phyloP scores from a whole-genome alignment of 92 coral and sea anemone species.

The Pocillopora meandrina region DNA sequence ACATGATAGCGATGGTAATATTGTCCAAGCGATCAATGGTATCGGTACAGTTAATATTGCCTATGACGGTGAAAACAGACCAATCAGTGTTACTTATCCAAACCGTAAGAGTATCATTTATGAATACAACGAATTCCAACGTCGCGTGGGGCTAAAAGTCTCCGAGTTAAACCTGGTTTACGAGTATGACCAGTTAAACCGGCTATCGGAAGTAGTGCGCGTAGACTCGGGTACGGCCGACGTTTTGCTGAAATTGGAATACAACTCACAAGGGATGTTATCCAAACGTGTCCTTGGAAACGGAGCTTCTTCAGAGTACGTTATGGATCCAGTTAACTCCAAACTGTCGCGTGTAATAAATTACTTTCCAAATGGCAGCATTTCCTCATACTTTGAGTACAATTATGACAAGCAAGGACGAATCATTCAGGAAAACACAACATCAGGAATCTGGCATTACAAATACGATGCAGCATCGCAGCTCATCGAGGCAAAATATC shows the following conservation, averaged over 20 bases:
- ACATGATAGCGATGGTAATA: constrained; percentile 59
- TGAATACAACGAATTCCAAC: constrained; percentile 57
- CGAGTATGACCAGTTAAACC: constrained; percentile 56
- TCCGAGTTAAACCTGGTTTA: constrained; percentile 60
- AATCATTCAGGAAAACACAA: constrained; percentile 52
- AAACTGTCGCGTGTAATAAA: constrained; percentile 47
- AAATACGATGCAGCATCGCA: constrained; percentile 75
- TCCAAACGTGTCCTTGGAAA: constrained; percentile 66
- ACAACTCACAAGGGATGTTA: constrained; percentile 56
- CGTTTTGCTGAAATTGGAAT: constrained; percentile 44
- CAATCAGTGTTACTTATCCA: constrained; percentile 65
- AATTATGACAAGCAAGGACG: constrained; percentile 70
- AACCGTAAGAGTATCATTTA: constrained; percentile 53
- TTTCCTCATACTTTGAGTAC: constrained; percentile 62
- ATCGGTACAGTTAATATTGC: constrained; percentile 53
- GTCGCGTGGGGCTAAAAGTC: constrained; percentile 52
- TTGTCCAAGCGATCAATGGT: constrained; percentile 67
- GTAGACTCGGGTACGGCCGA: constrained; percentile 33
- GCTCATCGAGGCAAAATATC: constrained; percentile 62
- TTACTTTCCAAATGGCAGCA: constrained; percentile 47
- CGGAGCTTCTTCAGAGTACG: constrained; percentile 55
- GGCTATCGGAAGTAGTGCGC: constrained; percentile 46
- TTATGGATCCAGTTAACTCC: constrained; percentile 40
- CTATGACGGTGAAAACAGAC: constrained; percentile 57
- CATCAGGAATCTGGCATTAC: constrained; percentile 52